Base-by-base conservation (phyloP, 2,113 vertebrate species). In the Amblyornis subalaris region DNA sequence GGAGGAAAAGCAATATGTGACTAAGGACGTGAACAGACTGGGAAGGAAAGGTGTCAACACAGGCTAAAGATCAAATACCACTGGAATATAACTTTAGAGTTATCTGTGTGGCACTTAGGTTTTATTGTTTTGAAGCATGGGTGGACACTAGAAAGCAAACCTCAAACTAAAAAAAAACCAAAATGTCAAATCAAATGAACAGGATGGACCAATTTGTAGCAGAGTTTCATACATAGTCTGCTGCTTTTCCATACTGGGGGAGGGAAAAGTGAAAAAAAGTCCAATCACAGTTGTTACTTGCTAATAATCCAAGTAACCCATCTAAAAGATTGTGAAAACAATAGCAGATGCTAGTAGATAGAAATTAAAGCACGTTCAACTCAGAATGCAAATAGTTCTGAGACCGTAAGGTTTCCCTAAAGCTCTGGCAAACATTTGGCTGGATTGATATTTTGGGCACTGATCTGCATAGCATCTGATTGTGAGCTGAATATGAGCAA, bases 391-490 rank as follows among this genome's bases (percentile, higher is more conserved):
- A 92, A 96, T 88, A 94, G 82, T 84, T 94, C 85, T 57, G 82
- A 95, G 89, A 92, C 88, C 1, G 57, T 91, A 93, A 93, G 90
- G 72, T 90, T 95, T 96, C 92, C 88, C 92, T 95, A 83, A 94
- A 95, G 93, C 90, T 96, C 91, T 94, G 90, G 93, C 57, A 95
- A 94, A 75, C 85, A 80, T 95, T 97, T 95, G 94, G 85, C 53
- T 91, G 83, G 44, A 84, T 92, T 93, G 93, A 92, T 93, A 94
- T 95, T 95, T 96, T 95, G 92, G 88, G 90, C 92, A 90, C 92
- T 84, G 72, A 95, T 95, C 88, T 96, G 92, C 94, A 71, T 71
- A 93, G 91, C 94, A 90, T 94, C 85, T 90, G 93, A 97, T 94
- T 94, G 72, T 65, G 92, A 95, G 88, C 96, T 81, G 89, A 83